A percentile compares a stretch with the other conserved stretches of the same genome.
Conservation (phyloP, 2,113 vertebrate species). For the Rhinolophus sinicus region DNA sequence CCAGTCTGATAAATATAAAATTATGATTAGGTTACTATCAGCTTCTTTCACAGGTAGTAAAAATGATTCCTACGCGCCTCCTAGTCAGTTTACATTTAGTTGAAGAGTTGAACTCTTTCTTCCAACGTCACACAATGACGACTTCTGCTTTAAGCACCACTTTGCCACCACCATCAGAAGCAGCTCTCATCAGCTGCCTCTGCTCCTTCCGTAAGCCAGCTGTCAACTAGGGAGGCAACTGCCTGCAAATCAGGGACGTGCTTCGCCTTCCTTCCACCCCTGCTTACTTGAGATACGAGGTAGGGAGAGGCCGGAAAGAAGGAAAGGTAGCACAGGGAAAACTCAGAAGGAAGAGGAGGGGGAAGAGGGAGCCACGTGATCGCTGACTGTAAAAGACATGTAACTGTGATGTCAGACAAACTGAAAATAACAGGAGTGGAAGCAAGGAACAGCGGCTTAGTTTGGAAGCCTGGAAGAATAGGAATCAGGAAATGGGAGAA, state of each 20-base stretch:
- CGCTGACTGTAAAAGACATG: not conserved
- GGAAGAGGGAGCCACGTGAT: fast-evolving
- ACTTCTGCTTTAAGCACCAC: not conserved
- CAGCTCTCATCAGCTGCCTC: not conserved
- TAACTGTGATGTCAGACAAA: not conserved
- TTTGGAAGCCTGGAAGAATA: not conserved
- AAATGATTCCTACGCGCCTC: not conserved
- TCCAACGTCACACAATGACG: not conserved
- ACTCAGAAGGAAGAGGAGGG: not conserved
- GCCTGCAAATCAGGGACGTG: not conserved
- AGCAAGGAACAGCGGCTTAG: not conserved
- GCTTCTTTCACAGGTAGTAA: not conserved
- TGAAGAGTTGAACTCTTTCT: not conserved
- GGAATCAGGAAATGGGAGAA: not conserved
- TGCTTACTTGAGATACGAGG: not conserved
- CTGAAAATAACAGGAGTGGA: not conserved
- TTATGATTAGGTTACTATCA: not conserved
- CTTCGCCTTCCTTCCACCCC: not conserved
- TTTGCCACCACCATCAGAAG: not conserved
- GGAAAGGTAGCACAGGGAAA: not conserved
- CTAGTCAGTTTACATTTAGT: fast-evolving
- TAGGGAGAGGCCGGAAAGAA: not conserved
- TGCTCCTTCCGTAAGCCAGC: not conserved
- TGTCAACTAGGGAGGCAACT: not conserved
- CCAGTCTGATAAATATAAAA: not conserved